Evolutionary conservation across 2,888 invertebrate species (phyloP).

Genomic region (Aleiodes alternator): DNA sequence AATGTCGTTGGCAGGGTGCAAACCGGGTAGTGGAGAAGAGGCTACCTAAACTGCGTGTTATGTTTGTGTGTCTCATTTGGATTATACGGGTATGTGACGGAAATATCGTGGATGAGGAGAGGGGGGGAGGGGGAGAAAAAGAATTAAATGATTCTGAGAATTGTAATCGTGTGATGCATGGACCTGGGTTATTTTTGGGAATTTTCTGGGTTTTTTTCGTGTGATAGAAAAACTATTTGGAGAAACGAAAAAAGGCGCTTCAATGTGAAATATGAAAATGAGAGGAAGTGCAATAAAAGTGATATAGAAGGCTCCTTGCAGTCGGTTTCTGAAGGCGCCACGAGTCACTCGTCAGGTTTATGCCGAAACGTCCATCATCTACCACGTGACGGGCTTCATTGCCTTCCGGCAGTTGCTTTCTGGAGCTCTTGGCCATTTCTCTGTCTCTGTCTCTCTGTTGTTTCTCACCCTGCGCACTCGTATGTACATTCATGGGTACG

Average conservation of each 20-base stretch:
- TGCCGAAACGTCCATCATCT: slow-evolving; percentile 75
- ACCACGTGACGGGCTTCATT: slow-evolving; percentile 74
- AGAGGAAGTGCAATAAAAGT: slow-evolving; percentile 74
- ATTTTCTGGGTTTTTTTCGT: neutral
- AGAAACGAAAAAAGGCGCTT: slow-evolving; percentile 62
- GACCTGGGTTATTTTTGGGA: slow-evolving; percentile 46
- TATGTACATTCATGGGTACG: slow-evolving; percentile 18
- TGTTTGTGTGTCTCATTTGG: slow-evolving; percentile 47
- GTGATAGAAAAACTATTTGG: too few relatives aligned
- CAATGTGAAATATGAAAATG: slow-evolving; percentile 74
- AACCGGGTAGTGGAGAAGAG: slow-evolving; percentile 15
- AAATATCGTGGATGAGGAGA: slow-evolving; percentile 37
- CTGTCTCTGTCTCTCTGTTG: slow-evolving; percentile 29
- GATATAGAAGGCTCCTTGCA: slow-evolving; percentile 74
- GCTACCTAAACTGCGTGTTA: slow-evolving; percentile 35
- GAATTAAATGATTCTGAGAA: slow-evolving; percentile 50
- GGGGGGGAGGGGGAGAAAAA: neutral
- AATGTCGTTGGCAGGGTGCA: slow-evolving; percentile 69
- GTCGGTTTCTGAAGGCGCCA: slow-evolving; percentile 74
- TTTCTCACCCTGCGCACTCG: slow-evolving; percentile 40
- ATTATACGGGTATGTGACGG: slow-evolving; percentile 19
- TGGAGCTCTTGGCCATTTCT: slow-evolving; percentile 62
- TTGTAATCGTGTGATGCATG: slow-evolving; percentile 1
- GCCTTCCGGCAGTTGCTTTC: slow-evolving; percentile 66
- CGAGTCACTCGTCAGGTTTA: slow-evolving; percentile 75